Base-by-base conservation (phyloP, 2,113 vertebrate species). In the Cygnus buccinator region DNA sequence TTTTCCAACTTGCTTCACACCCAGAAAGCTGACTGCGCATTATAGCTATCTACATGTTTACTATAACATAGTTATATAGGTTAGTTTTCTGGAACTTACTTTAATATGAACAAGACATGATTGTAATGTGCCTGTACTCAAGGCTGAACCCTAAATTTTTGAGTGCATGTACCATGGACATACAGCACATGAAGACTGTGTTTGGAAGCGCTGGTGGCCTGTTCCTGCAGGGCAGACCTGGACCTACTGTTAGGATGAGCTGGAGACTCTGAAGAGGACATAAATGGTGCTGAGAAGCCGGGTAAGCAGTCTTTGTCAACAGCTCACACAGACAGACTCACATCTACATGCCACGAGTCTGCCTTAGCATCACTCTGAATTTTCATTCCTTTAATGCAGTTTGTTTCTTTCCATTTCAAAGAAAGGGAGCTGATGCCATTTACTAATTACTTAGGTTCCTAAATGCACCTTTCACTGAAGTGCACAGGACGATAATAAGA, bases 121-220 rank as follows among this genome's bases (percentile, higher is more conserved):
- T 18, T 8, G 2, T 0, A 1, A 29, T 20, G 37, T 2, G 2
- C 3, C 21, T 25, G 61, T 11, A 6, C 35, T 46, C 29, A 10
- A 22, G 68, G 73, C 48, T 87, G 76, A 80, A 4, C 4, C 43
- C 54, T 55, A 4, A 48, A 1, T 39, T 63, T n/a, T n/a, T 2
- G 28, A 29, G 33, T 1, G 5, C 63, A 4, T 6, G 5, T 11
- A 7, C 5, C 4, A 4, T 0, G 43, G 54, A 9, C 41, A 66
- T 0, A 37, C 50, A 55, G 6, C 2, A 3, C 0, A 2, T 0
- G 21, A 70, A 73, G 44, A 0, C 3, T 3, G 54, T 6, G 44
- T 28, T 48, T 33, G 1, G 2, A 41, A 66, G 43, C 4, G 11
- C 67, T 79, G 55, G 12, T 22, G 52, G 68, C 5, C 59, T 54